A percentile compares a stretch with the other conserved stretches of the same genome.
Conservation (phyloP, 2,113 vertebrate species). For the Haemorhous mexicanus region DNA sequence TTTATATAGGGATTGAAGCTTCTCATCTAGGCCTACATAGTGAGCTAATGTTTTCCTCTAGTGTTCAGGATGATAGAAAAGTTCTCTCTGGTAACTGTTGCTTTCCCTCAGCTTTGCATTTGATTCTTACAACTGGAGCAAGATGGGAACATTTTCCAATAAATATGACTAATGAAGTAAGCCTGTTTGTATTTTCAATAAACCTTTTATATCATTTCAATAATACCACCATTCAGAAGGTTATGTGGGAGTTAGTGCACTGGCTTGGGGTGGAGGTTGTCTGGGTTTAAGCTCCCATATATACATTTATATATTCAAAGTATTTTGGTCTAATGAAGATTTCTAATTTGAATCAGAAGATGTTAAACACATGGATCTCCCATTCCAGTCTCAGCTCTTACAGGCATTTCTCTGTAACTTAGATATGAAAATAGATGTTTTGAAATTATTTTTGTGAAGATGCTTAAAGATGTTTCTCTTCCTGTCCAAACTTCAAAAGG, state of each 20-base stretch:
- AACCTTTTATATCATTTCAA: background rate
- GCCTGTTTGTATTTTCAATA: background rate
- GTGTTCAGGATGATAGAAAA: rapidly evolving
- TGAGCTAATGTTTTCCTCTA: background rate
- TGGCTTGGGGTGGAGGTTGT: background rate
- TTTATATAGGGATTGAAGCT: background rate
- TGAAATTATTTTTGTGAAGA: slow-evolving; percentile 8
- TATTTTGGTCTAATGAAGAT: background rate
- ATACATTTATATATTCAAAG: background rate
- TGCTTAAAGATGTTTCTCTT: slow-evolving; percentile 3
- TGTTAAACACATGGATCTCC: background rate
- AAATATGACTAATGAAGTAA: background rate
- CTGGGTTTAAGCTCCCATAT: background rate
- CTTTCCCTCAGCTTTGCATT: background rate
- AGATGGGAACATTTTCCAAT: background rate
- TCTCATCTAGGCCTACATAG: background rate
- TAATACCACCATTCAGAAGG: background rate
- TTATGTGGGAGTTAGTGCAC: background rate
- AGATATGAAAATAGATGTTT: slow-evolving; percentile 3
- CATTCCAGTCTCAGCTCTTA: background rate
- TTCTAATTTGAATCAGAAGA: background rate
- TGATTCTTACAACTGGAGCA: background rate
- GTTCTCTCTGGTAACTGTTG: background rate
- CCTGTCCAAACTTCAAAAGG: background rate
- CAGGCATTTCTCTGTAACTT: background rate